Evolutionary conservation across 2,797 vertebrate genomes (phyloP).

Genomic region (Helostoma temminkii): DNA sequence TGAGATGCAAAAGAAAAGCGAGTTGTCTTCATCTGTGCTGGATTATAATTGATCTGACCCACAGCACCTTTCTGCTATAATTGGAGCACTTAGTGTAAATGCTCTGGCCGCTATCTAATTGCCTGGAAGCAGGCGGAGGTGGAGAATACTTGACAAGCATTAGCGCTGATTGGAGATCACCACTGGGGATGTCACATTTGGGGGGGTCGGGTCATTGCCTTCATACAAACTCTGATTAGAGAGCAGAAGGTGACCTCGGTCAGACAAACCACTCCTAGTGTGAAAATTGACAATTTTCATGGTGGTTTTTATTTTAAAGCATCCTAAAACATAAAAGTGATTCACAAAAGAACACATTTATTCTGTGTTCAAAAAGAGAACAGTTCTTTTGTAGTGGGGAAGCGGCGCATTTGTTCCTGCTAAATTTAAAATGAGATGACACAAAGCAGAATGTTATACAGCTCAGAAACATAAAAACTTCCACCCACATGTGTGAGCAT

Average conservation of each 20-base stretch:
- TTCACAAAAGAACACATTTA: not conserved
- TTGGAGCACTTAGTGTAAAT: slow-evolving; percentile 62
- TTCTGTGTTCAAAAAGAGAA: too few species aligned
- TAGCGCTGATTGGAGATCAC: slow-evolving; percentile 51
- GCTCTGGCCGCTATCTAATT: slow-evolving; percentile 46
- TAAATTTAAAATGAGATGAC: not conserved
- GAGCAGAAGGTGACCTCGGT: not conserved
- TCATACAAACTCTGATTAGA: not conserved
- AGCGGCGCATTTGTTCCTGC: not conserved
- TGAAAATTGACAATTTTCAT: not conserved
- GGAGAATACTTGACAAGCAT: slow-evolving; percentile 51
- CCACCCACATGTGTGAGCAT: not conserved
- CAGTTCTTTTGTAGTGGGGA: not conserved
- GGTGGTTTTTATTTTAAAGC: not conserved
- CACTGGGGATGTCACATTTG: not conserved
- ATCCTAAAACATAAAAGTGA: not conserved
- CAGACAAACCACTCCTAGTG: not conserved
- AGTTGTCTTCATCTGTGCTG: not conserved
- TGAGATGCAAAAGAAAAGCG: not conserved
- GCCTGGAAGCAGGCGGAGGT: slow-evolving; percentile 42
- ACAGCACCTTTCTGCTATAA: slow-evolving; percentile 40
- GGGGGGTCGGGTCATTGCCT: slow-evolving; percentile 10
- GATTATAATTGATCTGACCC: slow-evolving; percentile 51
- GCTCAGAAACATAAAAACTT: not conserved
- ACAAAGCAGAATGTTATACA: too few species aligned